phyloP scores from a whole-genome alignment of 2,113 vertebrate genomes.

The Donacobius atricapilla region DNA sequence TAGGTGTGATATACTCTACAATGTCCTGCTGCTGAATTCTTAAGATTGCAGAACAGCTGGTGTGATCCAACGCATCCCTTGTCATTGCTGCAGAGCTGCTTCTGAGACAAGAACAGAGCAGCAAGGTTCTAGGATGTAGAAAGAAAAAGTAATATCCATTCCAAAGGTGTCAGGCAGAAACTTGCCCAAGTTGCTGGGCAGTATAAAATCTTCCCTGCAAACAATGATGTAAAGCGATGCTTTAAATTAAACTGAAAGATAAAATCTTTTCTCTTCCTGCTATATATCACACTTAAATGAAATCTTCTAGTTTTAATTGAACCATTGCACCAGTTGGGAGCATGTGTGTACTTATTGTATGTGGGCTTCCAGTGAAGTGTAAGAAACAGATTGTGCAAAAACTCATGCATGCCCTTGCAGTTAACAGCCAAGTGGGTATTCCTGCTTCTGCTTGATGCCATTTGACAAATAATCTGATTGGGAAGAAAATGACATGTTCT shows the following conservation, averaged over 20 bases:
- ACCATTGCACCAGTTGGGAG: background rate
- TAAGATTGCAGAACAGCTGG: background rate
- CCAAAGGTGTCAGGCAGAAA: slow-evolving; percentile 35
- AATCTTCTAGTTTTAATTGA: background rate
- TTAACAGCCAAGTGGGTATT: background rate
- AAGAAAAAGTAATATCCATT: background rate
- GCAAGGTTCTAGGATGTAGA: background rate
- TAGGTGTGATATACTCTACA: background rate
- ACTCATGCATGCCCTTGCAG: background rate
- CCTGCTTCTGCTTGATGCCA: background rate
- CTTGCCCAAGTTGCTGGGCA: slow-evolving; percentile 55
- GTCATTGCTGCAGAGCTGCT: background rate
- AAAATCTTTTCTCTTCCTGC: slow-evolving; percentile 16
- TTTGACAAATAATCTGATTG: background rate
- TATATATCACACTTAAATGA: background rate
- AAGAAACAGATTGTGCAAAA: background rate
- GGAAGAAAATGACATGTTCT: background rate
- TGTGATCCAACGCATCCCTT: background rate
- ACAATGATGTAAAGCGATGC: slow-evolving; percentile 22
- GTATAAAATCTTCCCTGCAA: slow-evolving; percentile 26
- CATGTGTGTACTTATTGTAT: accelerated
- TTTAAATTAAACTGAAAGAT: slow-evolving; percentile 44
- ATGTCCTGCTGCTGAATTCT: background rate
- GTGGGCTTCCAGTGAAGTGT: background rate
- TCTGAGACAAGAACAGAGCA: background rate